A percentile compares a stretch with the other conserved stretches of the same genome.
Conservation (phyloP, 2,113 vertebrate species). For the Phoxinus phoxinus region DNA sequence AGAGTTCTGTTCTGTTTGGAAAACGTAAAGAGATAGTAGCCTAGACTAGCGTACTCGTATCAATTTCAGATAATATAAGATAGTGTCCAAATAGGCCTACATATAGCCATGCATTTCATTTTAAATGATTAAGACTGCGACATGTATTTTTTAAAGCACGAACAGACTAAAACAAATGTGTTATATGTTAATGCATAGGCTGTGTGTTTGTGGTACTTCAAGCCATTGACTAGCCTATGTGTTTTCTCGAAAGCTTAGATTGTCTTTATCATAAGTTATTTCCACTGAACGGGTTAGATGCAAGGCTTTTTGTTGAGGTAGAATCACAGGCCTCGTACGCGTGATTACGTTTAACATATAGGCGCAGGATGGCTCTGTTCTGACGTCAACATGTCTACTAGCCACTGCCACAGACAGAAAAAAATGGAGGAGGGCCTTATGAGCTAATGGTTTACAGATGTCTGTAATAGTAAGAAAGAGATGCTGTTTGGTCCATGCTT, state of each 20-base stretch:
- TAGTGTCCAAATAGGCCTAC: no score
- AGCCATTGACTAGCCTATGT: no score
- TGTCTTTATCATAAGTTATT: background rate
- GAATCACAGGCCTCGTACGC: constrained; percentile 59
- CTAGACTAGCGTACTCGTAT: no score
- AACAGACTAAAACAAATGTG: no score
- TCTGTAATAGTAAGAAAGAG: constrained; percentile 81
- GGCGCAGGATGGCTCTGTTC: constrained; percentile 82
- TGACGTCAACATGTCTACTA: constrained; percentile 84
- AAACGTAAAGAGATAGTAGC: background rate
- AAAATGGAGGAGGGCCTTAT: constrained; percentile 74
- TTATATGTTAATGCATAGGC: background rate
- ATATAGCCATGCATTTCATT: no score
- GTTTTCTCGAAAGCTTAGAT: background rate
- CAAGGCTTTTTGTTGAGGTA: background rate
- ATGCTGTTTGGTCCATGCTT: constrained; percentile 72
- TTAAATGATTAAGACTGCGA: background rate
- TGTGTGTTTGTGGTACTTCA: background rate
- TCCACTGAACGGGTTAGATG: background rate
- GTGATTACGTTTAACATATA: constrained; percentile 78
- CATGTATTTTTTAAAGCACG: no score
- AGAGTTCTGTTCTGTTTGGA: background rate
- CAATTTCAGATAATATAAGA: background rate
- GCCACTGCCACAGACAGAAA: constrained; percentile 74
- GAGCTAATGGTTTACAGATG: constrained; percentile 89